These are phyloP conservation scores for Cataglyphis albicans DNA, from an alignment of 2,888 invertebrate species.

Conservation along the genomic window DNA sequence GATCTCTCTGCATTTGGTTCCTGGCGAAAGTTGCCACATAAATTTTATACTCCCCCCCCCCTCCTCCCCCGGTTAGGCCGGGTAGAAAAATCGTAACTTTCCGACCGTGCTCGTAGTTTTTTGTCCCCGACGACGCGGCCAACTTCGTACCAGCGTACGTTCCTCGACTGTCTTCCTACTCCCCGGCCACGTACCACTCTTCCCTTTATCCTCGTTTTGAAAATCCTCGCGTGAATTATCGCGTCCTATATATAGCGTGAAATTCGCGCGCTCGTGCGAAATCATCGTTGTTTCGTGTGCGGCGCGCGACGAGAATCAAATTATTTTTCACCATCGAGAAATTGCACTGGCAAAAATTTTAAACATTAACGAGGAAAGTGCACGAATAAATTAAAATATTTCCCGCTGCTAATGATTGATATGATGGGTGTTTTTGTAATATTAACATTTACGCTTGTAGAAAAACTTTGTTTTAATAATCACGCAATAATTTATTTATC, in stretches of 20 bases:
- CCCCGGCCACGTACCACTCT: not conserved
- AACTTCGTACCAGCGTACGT: constrained; percentile 56
- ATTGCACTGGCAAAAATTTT: not conserved
- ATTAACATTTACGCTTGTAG: no score
- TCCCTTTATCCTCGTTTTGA: constrained; percentile 48
- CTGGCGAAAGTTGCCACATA: constrained; percentile 77
- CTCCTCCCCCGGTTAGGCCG: constrained; percentile 41
- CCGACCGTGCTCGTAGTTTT: constrained; percentile 60
- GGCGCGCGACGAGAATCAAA: not conserved
- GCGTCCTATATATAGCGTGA: constrained; percentile 23
- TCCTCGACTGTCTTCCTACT: constrained; percentile 24
- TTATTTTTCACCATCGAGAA: constrained; percentile 5
- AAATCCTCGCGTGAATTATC: constrained; percentile 66
- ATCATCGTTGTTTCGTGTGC: constrained; percentile 16
- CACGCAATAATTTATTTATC: not conserved
- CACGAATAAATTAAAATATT: not conserved
- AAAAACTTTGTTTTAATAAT: not conserved
- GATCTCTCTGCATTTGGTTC: constrained; percentile 75
- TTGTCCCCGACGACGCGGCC: constrained; percentile 39
- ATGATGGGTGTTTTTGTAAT: no score
- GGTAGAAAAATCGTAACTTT: constrained; percentile 75
- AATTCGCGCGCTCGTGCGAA: constrained; percentile 11
- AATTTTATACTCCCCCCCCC: constrained; percentile 70
- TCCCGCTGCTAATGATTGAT: no score
- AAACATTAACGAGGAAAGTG: not conserved